Evolutionary conservation across 2,113 vertebrate genomes (phyloP).

Genomic region (Channa argus): DNA sequence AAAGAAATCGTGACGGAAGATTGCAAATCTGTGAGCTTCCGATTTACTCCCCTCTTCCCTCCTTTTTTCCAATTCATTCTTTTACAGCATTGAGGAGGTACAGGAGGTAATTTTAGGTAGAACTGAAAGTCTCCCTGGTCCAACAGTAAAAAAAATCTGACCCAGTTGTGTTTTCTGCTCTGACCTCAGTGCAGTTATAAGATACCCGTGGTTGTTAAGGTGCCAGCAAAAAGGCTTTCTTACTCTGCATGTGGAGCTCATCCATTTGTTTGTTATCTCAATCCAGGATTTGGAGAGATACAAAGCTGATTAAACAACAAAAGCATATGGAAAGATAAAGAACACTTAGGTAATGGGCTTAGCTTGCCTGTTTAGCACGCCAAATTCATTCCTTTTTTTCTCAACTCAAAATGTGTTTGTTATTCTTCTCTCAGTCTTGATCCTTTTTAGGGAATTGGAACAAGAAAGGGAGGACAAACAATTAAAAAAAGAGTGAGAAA

Average conservation of each 20-base stretch:
- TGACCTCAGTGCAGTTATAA: slow-evolving; percentile 65
- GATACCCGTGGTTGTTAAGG: slow-evolving; percentile 44
- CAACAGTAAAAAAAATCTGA: slow-evolving; percentile 35
- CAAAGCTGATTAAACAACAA: slow-evolving; percentile 91
- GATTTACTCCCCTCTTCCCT: slow-evolving; percentile 50
- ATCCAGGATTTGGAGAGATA: slow-evolving; percentile 88
- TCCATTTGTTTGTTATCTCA: slow-evolving; percentile 90
- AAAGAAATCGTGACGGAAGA: slow-evolving; percentile 66
- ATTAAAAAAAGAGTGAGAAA: slow-evolving; percentile 30
- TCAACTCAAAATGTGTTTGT: slow-evolving; percentile 80
- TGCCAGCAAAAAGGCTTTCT: slow-evolving; percentile 81
- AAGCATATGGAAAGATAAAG: slow-evolving; percentile 87
- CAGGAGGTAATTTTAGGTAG: slow-evolving; percentile 16
- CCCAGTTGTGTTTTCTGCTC: slow-evolving; percentile 50
- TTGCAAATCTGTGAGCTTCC: slow-evolving; percentile 73
- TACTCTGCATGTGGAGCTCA: slow-evolving; percentile 75
- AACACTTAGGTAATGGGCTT: slow-evolving; percentile 90
- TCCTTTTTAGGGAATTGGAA: slow-evolving; percentile 67
- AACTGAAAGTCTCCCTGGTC: slow-evolving; percentile 25
- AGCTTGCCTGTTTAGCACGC: slow-evolving; percentile 80
- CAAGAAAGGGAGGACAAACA: slow-evolving; percentile 51
- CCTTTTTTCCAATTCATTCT: slow-evolving; percentile 16
- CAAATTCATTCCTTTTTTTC: slow-evolving; percentile 79
- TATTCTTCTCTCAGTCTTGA: slow-evolving; percentile 81
- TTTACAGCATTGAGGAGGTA: slow-evolving; percentile 1